Percentiles rank a stretch among this genome's conserved stretches.
These are phyloP conservation scores for Spodoptera litura DNA, from an alignment of 1,140 invertebrate species.

Conservation along the genomic window DNA sequence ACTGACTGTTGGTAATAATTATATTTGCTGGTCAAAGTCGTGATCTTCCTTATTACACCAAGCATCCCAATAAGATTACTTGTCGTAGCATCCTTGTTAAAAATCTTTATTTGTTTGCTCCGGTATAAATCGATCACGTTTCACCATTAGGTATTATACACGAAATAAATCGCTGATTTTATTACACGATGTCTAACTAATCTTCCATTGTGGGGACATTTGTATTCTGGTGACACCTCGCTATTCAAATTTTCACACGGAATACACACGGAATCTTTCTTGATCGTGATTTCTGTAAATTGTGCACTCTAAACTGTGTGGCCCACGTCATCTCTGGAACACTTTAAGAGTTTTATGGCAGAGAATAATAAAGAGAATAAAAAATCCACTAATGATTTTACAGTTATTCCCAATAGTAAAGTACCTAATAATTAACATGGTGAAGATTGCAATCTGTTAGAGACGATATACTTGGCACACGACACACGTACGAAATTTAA, in stretches of 20 bases:
- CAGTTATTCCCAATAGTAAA: no score
- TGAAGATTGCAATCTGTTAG: no score
- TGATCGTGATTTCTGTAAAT: slow-evolving; percentile 1
- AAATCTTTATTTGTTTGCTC: not conserved
- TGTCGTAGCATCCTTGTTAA: not conserved
- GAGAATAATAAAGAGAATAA: no score
- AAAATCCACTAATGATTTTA: no score
- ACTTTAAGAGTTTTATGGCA: no score
- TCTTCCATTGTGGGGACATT: slow-evolving; percentile 13
- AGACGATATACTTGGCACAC: no score
- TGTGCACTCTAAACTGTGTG: slow-evolving; percentile 2
- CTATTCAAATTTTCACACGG: slow-evolving; percentile 12
- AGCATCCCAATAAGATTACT: no score
- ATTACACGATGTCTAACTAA: slow-evolving; percentile 2
- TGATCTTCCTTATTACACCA: no score
- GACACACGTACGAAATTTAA: no score
- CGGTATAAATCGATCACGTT: slow-evolving; percentile 23
- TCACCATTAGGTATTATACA: not conserved
- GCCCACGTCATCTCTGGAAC: not conserved
- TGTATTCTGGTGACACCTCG: not conserved
- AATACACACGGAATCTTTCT: not conserved
- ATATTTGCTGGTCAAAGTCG: no score
- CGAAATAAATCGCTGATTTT: slow-evolving; percentile 13
- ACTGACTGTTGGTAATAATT: no score
- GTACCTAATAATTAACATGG: no score